phyloP scores from a whole-genome alignment of 92 coral and sea anemone species.

The Parazoanthus swiftii region DNA sequence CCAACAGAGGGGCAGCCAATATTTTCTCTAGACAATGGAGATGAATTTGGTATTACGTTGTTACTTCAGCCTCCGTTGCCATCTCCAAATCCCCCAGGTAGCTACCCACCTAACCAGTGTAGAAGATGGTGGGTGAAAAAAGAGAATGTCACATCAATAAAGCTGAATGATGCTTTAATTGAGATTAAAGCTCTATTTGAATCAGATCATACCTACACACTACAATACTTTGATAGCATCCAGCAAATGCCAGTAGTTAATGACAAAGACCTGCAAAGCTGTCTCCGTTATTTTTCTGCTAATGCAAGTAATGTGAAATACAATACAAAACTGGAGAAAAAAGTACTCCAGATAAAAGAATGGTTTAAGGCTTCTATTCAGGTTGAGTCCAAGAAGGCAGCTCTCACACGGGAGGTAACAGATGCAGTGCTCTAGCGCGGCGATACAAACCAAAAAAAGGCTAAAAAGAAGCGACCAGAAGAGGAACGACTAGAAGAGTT shows the following conservation, averaged over 20 bases:
- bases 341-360: neutral
- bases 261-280: constrained; percentile 55
- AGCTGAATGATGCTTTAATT: constrained; percentile 47
- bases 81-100: constrained; percentile 57
- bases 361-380: too few relatives aligned
- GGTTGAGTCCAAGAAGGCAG: too few relatives aligned
- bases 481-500: too few relatives aligned
- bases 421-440: too few relatives aligned
- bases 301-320: too few relatives aligned
- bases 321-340: neutral
- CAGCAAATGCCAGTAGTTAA: constrained; percentile 58
- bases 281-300: constrained; percentile 49
- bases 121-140: constrained; percentile 51
- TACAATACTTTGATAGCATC: constrained; percentile 43
- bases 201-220: constrained; percentile 11
- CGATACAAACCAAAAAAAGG: too few relatives aligned
- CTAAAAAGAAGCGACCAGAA: too few relatives aligned
- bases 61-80: constrained; percentile 48
- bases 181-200: constrained; percentile 45
- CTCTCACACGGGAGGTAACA: too few relatives aligned
- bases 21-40: constrained; percentile 47
- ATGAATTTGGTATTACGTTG: constrained; percentile 45
- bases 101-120: constrained; percentile 43
- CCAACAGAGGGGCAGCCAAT: too few relatives aligned
- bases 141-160: constrained; percentile 21